Evolutionary conservation across 2,113 vertebrate species (phyloP), one percentile per base, ranked within the genome.

Genomic region (Mugil cephalus): DNA sequence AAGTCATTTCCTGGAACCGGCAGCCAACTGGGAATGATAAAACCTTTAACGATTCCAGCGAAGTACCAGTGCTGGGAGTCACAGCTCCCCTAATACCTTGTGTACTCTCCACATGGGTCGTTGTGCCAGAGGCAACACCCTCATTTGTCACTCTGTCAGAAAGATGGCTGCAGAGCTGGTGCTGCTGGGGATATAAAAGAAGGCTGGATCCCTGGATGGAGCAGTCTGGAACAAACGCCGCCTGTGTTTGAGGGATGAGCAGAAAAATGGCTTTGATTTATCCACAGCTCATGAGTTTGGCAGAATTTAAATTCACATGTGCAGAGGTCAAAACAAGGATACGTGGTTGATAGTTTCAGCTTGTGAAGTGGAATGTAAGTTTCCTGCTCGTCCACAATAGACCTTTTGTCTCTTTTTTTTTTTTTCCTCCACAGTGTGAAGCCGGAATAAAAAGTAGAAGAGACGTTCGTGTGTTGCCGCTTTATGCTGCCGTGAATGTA

Each of bases 121-220:
- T 75, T 53, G 74, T 69, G 84, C 85, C 84, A 71, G 67, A 80
- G 83, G 74, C 62, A 68, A 81, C 84, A 35, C 69, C 76, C 83
- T 77, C 72, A 64, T 87, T 77, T 77, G 85, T 88, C 74, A 82
- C 66, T 58, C 59, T 86, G 80, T 89, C 73, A 79, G 77, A 71
- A 73, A 82, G 74, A 85, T 67, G 82, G 80, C 82, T 45, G 67
- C 60, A 0, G 38, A 10, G 4, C 56, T 15, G 52, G 24, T 55
- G 66, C 58, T 60, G 69, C 10, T 60, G 72, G 71, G 74, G 35
- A 59, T 36, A 69, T 74, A 55, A 82, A 73, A 64, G 35, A 34
- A 71, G 36, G 14, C 36, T 14, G 6, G 50, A 71, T 77, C 54
- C 58, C 36, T 63, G 55, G 54, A 74, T 38, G 55, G 53, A 77